Percentiles rank a stretch among this genome's conserved stretches.
phyloP scores from a whole-genome alignment of 2,797 vertebrate species.

The Argyrosomus regius region DNA sequence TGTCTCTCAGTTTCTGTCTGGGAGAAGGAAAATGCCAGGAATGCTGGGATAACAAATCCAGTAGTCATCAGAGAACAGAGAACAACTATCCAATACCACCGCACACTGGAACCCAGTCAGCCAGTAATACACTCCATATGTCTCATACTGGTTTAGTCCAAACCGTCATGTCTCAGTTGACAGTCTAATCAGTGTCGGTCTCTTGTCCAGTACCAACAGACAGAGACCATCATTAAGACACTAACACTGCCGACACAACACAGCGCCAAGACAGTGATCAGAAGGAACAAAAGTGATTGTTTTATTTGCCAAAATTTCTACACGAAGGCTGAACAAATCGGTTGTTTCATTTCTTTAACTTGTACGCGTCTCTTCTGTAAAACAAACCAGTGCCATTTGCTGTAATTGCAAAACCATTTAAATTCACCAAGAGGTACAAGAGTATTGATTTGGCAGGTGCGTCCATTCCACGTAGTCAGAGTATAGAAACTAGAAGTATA shows the following conservation, averaged over 20 bases:
- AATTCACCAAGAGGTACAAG: no score
- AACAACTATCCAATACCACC: constrained; percentile 62
- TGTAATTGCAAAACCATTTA: neutral
- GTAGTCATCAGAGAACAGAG: constrained; percentile 65
- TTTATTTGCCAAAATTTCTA: constrained; percentile 16
- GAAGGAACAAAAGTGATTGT: constrained; percentile 19
- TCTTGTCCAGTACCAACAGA: constrained; percentile 54
- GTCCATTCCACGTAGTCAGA: no score
- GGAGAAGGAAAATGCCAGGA: constrained; percentile 62
- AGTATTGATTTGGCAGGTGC: no score
- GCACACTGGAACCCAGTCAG: constrained; percentile 66
- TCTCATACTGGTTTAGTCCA: constrained; percentile 58
- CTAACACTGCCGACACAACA: constrained; percentile 11
- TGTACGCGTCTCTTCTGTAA: neutral
- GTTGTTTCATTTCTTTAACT: neutral
- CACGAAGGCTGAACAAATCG: neutral
- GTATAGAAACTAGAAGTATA: no score
- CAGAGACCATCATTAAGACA: constrained; percentile 39
- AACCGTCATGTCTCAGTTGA: constrained; percentile 69
- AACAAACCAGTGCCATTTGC: neutral
- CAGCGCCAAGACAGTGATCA: constrained; percentile 12
- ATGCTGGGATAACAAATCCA: constrained; percentile 68
- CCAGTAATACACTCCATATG: constrained; percentile 75
- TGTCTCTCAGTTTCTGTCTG: constrained; percentile 47
- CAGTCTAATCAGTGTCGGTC: constrained; percentile 85